Conservation (phyloP, 2,113 vertebrate genomes). For the Herpetotheres cachinnans region DNA sequence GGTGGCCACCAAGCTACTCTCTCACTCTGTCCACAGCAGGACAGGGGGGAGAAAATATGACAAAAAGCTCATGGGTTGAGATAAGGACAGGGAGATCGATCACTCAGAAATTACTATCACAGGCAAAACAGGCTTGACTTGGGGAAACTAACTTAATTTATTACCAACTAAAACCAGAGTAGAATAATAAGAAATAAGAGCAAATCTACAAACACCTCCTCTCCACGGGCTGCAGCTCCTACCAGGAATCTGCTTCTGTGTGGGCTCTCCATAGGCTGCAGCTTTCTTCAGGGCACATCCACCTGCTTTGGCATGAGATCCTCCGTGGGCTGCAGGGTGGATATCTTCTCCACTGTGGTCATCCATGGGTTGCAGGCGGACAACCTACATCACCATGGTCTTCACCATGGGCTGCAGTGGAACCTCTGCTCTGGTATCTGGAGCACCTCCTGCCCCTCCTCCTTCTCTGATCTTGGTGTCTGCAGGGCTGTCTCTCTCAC, state of each 20-base stretch:
- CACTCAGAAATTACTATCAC: no score
- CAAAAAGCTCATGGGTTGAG: neutral
- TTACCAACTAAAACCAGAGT: neutral
- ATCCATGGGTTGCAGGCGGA: neutral
- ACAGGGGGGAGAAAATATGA: neutral
- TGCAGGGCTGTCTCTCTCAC: neutral
- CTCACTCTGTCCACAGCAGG: neutral
- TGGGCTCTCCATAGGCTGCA: neutral
- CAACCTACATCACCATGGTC: neutral
- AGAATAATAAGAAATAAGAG: no score
- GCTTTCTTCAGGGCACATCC: neutral
- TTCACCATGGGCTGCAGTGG: neutral
- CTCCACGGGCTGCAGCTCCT: no score
- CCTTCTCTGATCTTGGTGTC: no score
- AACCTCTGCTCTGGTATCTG: neutral
- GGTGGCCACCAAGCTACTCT: neutral
- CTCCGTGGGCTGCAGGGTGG: neutral
- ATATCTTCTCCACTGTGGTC: neutral
- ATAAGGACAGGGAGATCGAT: no score
- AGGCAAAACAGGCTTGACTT: no score
- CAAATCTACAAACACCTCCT: no score
- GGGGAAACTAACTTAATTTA: neutral
- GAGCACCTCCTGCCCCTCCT: neutral
- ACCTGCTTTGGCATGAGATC: neutral
- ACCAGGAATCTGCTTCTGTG: neutral